A percentile compares a stretch with the other conserved stretches of the same genome.
These are phyloP conservation scores for Gobius niger DNA, from an alignment of 2,113 vertebrate species.

Conservation along the genomic window DNA sequence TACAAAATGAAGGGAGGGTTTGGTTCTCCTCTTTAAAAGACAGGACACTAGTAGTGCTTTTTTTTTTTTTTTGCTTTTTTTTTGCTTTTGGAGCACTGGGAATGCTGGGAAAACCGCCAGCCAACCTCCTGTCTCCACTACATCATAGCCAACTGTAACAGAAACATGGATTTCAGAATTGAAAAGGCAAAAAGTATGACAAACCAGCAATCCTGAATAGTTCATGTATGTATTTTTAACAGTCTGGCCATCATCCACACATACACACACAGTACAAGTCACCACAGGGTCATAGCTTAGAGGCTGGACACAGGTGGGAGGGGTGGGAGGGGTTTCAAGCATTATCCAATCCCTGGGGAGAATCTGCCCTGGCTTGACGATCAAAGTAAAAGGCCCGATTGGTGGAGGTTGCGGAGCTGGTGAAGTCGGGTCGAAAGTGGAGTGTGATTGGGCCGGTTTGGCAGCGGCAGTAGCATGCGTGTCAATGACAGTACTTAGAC, in stretches of 20 bases:
- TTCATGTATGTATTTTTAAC: conserved; percentile 40
- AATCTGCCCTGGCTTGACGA: conserved; percentile 51
- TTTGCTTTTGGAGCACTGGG: conserved; percentile 16
- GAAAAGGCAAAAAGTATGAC: conserved; percentile 41
- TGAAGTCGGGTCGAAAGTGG: conserved; percentile 25
- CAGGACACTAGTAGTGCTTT: conserved; percentile 12
- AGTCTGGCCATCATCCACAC: conserved; percentile 50
- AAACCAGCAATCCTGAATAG: conserved; percentile 53
- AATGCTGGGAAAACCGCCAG: conserved; percentile 36
- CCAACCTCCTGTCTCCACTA: conserved; percentile 17
- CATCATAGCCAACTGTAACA: conserved; percentile 14
- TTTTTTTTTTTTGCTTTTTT: not conserved
- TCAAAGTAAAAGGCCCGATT: conserved; percentile 45
- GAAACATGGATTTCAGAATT: conserved; percentile 5
- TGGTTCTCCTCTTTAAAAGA: conserved; percentile 31
- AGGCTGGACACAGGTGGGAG: conserved; percentile 66
- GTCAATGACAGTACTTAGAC: conserved; percentile 30
- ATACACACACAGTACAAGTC: conserved; percentile 16
- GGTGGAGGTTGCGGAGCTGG: conserved; percentile 52
- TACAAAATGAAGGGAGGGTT: conserved; percentile 43
- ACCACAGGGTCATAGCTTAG: conserved; percentile 69
- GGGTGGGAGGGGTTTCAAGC: conserved; percentile 56
- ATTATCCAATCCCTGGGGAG: conserved; percentile 67
- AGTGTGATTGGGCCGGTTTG: conserved; percentile 17
- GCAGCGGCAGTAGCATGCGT: conserved; percentile 34